Conservation (phyloP, 2,797 vertebrate genomes). For the Argentina silus region DNA sequence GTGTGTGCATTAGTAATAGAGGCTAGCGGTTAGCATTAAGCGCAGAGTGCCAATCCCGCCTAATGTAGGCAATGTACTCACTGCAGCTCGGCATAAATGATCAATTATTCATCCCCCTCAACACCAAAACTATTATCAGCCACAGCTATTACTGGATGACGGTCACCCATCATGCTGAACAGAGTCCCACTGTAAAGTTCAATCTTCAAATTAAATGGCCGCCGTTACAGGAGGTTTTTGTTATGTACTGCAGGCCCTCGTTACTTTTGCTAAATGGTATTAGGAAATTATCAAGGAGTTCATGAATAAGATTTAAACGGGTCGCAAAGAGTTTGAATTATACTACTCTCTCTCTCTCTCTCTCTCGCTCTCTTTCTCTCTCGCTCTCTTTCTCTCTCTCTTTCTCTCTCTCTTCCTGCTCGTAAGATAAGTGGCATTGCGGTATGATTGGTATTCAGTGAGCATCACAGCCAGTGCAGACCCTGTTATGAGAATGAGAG, state of each 20-base stretch:
- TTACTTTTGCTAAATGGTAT: slow-evolving; percentile 26
- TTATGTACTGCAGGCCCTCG: slow-evolving; percentile 12
- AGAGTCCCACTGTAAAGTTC: slow-evolving; percentile 23
- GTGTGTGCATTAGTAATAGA: slow-evolving; percentile 31
- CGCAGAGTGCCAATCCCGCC: slow-evolving; percentile 60
- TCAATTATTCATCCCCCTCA: slow-evolving; percentile 73
- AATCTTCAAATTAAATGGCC: slow-evolving; percentile 30
- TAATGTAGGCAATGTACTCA: slow-evolving; percentile 64
- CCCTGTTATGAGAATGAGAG: slow-evolving; percentile 63
- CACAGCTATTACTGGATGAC: slow-evolving; percentile 51
- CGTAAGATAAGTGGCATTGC: slow-evolving; percentile 39
- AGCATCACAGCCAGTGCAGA: slow-evolving; percentile 66
- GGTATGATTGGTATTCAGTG: slow-evolving; percentile 72
- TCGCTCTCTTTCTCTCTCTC: slow-evolving; percentile 15
- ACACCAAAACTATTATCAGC: slow-evolving; percentile 61
- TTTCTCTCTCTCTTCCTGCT: not conserved
- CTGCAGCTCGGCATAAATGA: slow-evolving; percentile 48
- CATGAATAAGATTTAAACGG: slow-evolving; percentile 39
- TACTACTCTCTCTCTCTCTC: slow-evolving; percentile 13
- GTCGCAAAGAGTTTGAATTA: slow-evolving; percentile 25
- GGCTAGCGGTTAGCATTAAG: slow-evolving; percentile 50
- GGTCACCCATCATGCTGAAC: slow-evolving; percentile 52
- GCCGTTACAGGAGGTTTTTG: not conserved
- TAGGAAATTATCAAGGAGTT: slow-evolving; percentile 37
- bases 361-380: slow-evolving; percentile 11